Evolutionary conservation across 2,113 vertebrate genomes (phyloP), one percentile per base, ranked within the genome.

Genomic region (Plecturocebus donacophilus): DNA sequence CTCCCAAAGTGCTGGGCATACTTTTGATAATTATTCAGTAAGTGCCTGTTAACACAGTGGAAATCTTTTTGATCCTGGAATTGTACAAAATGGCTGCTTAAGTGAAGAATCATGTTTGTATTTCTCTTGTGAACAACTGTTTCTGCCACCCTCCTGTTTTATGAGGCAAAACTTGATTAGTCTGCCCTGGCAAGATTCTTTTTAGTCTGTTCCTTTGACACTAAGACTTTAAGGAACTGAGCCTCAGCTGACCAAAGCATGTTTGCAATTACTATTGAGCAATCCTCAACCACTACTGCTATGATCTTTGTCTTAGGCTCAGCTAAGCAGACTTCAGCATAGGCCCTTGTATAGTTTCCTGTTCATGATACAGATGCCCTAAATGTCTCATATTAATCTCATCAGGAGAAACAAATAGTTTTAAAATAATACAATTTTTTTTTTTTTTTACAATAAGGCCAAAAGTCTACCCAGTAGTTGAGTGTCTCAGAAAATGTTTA

Each of bases 301-400:
- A 45, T 86, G 52, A 83, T 87, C 21, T 14, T 71, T 86, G 32
- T 68, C 30, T 61, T 38, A 64, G 47, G 23, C n/a, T 70, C 27
- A 56, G 49, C 16, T 86, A 76, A 38, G 68, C 9, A 83, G 42
- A 90, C 13, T 76, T 66, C 56, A 64, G 13, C 61, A 19, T 84
- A 79, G 56, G 42, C 14, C 42, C 38, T 70, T 56, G 68, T 6
- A 88, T 32, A 85, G 49, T 52, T 94, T 87, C 38, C 77, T 95
- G 68, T 75, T 40, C 61, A 90, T 89, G 68, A 47, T 81, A 70
- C 11, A 47, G 45, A 77, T 83, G 40, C 64, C 79, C 27, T 82
- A 87, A 94, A 64, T 66, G 80, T 32, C 12, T 82, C 40, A 85
- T 94, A 81, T 71, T 81, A 94, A 86, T 93, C 17, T 71, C 56